Evolutionary conservation across 1,140 invertebrate genomes (phyloP).

Genomic region (Gonioctena quinquepunctata): DNA sequence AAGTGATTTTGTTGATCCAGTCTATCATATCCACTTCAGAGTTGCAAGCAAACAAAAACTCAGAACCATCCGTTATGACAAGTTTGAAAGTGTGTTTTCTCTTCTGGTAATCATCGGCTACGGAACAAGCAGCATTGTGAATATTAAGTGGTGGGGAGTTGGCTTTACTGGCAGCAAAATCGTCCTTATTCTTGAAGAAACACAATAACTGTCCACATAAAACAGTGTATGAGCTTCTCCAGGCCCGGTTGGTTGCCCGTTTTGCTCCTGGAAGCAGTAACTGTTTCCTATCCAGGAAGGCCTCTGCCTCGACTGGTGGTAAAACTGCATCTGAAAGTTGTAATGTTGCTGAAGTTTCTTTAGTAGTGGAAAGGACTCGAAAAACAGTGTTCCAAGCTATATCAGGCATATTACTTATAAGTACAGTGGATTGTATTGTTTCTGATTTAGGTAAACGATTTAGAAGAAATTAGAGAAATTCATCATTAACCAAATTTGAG

Average conservation of each 20-base stretch:
- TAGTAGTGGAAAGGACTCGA: neutral
- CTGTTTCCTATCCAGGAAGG: slow-evolving; percentile 92
- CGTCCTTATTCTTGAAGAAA: slow-evolving; percentile 96
- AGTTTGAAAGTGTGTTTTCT: slow-evolving; percentile 91
- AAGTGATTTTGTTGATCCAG: slow-evolving; percentile 93
- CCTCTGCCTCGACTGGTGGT: slow-evolving; percentile 90
- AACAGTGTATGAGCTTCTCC: slow-evolving; percentile 95
- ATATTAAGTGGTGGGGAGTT: slow-evolving; percentile 89
- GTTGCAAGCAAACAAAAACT: slow-evolving; percentile 86
- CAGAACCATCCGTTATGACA: slow-evolving; percentile 86
- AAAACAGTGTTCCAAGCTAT: no score
- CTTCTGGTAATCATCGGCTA: slow-evolving; percentile 93
- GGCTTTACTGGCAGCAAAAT: slow-evolving; percentile 86
- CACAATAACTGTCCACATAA: slow-evolving; percentile 94
- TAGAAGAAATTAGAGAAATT: neutral
- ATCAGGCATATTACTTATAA: no score
- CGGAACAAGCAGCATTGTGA: slow-evolving; percentile 80
- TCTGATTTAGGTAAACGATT: neutral
- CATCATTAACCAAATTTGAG: no score
- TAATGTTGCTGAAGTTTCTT: neutral
- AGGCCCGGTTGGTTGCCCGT: slow-evolving; percentile 90
- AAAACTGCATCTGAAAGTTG: slow-evolving; percentile 63
- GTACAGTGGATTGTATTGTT: neutral
- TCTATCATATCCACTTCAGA: slow-evolving; percentile 80
- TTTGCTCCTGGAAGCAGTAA: slow-evolving; percentile 91